Base-by-base conservation (phyloP, 2,113 vertebrate genomes). In the Nicator chloris region DNA sequence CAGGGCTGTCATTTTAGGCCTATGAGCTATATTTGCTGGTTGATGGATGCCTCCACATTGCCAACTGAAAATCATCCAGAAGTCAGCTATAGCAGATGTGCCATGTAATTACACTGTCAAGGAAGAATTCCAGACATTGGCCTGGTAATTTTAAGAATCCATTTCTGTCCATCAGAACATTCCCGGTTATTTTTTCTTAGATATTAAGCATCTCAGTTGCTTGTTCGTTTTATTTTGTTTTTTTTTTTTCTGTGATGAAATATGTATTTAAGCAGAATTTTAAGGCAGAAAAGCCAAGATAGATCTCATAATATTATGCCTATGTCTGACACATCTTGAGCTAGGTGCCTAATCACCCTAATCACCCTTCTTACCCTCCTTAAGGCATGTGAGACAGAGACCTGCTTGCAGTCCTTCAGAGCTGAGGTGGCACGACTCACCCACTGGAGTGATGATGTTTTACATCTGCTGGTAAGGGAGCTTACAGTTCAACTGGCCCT, bases 1-100 rank as follows among this genome's bases (percentile, higher is more conserved):
- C 24, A 59, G 20, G 30, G 35, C 13, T 93, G 64, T 70, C 45
- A 73, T 73, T 80, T 93, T 35, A 65, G 56, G 51, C 35, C 56
- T 49, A 37, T 71, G 28, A 92, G 22, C 61, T 78, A 15, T 49
- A 63, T 86, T 94, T 92, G 28, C 7, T 68, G 12, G 30, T 66
- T 94, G 72, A 69, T 56, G 14, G 51, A 70, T 94, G 47, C 14
- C 31, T 89, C 53, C 33, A 30, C 20, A 33, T 28, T 60, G 60
- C 39, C 88, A 93, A 30, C 11, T 66, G 82, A 93, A 86, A 82
- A 93, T 71, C 60, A 60, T 78, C 40, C 56, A 91, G 61, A 82
- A 91, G 69, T 71, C 26, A 8, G 18, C 47, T 64, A 44, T 42
- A 84, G 44, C 69, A 84, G 91, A 79, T 44, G 37, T 81, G 40